Conservation (phyloP, 1,140 invertebrate genomes). For the Brachionus manjavacas region DNA sequence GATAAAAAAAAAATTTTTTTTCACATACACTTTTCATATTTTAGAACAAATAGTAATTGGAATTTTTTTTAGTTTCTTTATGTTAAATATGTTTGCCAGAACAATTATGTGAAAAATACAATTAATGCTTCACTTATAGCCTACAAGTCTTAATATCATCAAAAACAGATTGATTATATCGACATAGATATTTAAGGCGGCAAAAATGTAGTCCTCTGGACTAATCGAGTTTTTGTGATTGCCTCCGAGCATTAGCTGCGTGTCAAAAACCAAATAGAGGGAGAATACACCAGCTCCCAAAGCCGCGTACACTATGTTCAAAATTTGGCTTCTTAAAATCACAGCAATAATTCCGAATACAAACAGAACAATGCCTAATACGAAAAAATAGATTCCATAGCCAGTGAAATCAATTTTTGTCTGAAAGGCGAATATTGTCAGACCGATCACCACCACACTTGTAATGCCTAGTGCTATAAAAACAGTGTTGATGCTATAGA, state of each 20-base stretch:
- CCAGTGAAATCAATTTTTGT: slow-evolving; percentile 83
- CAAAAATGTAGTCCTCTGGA: slow-evolving; percentile 92
- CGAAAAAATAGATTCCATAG: slow-evolving; percentile 71
- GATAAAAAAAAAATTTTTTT: too few relatives aligned
- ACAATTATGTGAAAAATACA: too few relatives aligned
- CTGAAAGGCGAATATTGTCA: slow-evolving; percentile 90
- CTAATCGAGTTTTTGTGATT: slow-evolving; percentile 83
- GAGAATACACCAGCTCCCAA: slow-evolving; percentile 43
- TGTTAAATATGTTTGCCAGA: too few relatives aligned
- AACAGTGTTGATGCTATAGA: slow-evolving; percentile 59
- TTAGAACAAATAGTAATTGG: too few relatives aligned
- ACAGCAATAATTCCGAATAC: slow-evolving; percentile 75
- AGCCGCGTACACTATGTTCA: slow-evolving; percentile 7
- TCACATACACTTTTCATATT: too few relatives aligned
- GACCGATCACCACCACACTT: slow-evolving; percentile 69
- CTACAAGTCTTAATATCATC: slow-evolving; percentile 65
- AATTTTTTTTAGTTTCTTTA: too few relatives aligned
- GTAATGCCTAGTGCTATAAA: slow-evolving; percentile 76
- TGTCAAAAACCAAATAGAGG: slow-evolving; percentile 80
- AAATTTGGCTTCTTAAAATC: slow-evolving; percentile 63
- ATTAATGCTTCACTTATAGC: too few relatives aligned
- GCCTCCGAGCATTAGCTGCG: slow-evolving; percentile 87
- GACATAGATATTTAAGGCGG: slow-evolving; percentile 80
- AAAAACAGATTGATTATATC: slow-evolving; percentile 86
- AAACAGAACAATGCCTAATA: slow-evolving; percentile 70